Percentiles rank a stretch among this genome's conserved stretches.
phyloP scores from a whole-genome alignment of 2,113 vertebrate genomes.

The Variabilichromis moorii region DNA sequence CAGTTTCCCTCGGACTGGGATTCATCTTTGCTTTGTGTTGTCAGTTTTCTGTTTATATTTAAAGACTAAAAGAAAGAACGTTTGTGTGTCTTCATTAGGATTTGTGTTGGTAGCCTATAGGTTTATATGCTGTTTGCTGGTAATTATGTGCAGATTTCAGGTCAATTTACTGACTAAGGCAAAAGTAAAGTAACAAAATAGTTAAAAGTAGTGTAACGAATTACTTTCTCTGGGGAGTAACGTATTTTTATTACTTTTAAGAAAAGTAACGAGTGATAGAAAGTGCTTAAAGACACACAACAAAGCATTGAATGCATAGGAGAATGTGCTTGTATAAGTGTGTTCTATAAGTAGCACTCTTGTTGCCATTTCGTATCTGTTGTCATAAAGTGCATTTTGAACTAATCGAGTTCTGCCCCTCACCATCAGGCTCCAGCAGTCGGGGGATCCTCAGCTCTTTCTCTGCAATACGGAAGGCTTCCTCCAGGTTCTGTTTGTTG shows the following conservation, averaged over 20 bases:
- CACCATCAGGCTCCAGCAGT: slow-evolving; percentile 88
- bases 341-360: background rate
- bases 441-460: slow-evolving; percentile 82
- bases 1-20: accelerated
- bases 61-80: background rate
- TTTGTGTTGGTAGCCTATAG: background rate
- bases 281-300: background rate
- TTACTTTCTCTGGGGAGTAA: background rate
- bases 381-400: background rate
- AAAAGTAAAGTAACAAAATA: background rate
- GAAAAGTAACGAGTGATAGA: background rate
- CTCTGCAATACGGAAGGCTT: slow-evolving; percentile 86
- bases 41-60: background rate
- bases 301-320: background rate
- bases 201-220: background rate
- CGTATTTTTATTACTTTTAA: background rate
- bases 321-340: background rate
- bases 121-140: background rate
- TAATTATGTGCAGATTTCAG: background rate
- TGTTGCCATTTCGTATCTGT: accelerated
- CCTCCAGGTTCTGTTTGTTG: slow-evolving; percentile 87
- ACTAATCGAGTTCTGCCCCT: background rate
- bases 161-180: background rate
- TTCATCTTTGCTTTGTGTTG: background rate
- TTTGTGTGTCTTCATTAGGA: background rate